Evolutionary conservation across 2,113 vertebrate genomes (phyloP).

Genomic region (Mesitornis unicolor): DNA sequence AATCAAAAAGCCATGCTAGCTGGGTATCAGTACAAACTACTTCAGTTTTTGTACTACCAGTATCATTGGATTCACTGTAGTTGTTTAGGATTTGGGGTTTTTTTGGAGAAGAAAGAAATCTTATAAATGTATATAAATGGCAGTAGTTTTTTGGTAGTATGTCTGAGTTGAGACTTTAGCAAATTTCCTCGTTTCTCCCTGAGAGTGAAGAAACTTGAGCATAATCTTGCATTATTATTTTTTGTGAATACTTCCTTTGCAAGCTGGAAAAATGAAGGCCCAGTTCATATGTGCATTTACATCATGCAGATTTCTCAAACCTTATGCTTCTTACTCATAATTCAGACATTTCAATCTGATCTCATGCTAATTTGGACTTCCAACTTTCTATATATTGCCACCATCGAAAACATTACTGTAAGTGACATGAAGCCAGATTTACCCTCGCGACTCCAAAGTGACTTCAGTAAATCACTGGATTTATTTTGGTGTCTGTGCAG

Average conservation of each 20-base stretch:
- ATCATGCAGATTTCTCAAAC: not conserved
- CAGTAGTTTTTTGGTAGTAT: not conserved
- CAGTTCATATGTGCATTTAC: not conserved
- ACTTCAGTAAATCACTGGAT: conserved; percentile 21
- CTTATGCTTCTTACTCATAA: not conserved
- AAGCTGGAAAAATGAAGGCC: not conserved
- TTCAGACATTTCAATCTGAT: not conserved
- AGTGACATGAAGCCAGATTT: not conserved
- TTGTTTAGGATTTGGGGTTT: not conserved
- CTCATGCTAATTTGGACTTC: not conserved
- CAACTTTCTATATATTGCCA: not conserved
- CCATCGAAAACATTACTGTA: not conserved
- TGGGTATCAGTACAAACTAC: not conserved
- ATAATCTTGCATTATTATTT: not conserved
- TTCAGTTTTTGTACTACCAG: not conserved
- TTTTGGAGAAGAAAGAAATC: not conserved
- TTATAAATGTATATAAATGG: not conserved
- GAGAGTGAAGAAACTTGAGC: not conserved
- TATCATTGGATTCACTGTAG: not conserved
- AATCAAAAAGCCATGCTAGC: not conserved
- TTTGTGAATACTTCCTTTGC: not conserved
- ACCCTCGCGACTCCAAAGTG: not conserved
- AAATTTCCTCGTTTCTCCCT: not conserved
- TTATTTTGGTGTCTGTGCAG: not conserved
- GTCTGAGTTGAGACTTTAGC: not conserved